Conservation (phyloP, 2,797 vertebrate species). For the Acanthurus leucopareius region DNA sequence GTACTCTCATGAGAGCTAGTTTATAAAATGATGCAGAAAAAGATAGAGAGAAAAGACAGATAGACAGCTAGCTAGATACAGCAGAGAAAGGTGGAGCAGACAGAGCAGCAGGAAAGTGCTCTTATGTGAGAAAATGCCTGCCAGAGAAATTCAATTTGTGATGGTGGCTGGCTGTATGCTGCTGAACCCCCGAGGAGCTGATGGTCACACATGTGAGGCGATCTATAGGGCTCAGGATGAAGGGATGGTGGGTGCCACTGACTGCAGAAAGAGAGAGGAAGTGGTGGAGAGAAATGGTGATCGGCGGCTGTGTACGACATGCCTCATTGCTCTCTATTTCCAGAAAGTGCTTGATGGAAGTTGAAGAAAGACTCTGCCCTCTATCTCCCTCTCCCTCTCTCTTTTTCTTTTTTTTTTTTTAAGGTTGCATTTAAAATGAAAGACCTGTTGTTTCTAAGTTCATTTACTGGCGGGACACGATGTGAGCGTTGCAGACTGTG, state of each 20-base stretch:
- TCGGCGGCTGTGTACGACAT: neutral
- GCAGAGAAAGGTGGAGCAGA: constrained; percentile 8
- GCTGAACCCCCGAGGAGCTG: constrained; percentile 49
- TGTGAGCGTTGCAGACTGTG: constrained; percentile 18
- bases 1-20: neutral
- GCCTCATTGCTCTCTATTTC: constrained; percentile 22
- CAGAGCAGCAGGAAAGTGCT: constrained; percentile 33
- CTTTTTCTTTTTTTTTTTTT: constrained; percentile 13
- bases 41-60: neutral
- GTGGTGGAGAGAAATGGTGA: constrained; percentile 20
- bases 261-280: constrained; percentile 13
- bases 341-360: constrained; percentile 21
- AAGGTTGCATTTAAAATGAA: constrained; percentile 20
- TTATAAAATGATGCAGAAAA: constrained; percentile 18
- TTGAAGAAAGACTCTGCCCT: constrained; percentile 18
- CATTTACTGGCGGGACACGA: constrained; percentile 11
- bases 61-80: neutral
- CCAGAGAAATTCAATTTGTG: constrained; percentile 70
- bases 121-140: constrained; percentile 61
- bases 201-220: constrained; percentile 59
- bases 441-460: constrained; percentile 12
- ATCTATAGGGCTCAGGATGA: constrained; percentile 40
- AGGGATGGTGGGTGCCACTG: constrained; percentile 5
- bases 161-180: constrained; percentile 56
- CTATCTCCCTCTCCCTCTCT: neutral